Conservation (phyloP, 2,797 vertebrate species). For the Crocodylus rhombifer region DNA sequence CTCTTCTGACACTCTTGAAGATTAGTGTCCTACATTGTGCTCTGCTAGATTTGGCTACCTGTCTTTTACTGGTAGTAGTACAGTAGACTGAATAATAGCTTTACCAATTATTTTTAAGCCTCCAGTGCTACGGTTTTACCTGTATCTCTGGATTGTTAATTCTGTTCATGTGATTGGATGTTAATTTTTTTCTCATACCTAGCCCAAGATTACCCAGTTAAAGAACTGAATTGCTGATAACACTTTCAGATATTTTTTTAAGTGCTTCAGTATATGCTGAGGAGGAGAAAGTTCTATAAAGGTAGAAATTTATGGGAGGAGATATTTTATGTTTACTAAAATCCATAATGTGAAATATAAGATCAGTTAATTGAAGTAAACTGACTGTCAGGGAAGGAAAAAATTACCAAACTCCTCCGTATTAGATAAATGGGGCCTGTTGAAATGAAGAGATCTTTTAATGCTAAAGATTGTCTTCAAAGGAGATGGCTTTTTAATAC, state of each 20-base stretch:
- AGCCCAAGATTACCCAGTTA: neutral
- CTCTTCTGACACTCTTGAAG: neutral
- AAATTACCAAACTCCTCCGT: neutral
- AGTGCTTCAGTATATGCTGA: accelerated
- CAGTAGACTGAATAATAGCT: neutral
- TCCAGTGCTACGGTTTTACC: neutral
- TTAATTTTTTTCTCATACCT: neutral
- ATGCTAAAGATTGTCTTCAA: neutral
- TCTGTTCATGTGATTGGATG: neutral
- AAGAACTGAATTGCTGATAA: neutral
- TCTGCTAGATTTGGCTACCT: neutral
- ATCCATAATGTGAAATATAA: neutral
- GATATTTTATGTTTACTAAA: neutral
- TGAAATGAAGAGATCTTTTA: neutral
- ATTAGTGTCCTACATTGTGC: neutral
- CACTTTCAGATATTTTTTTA: neutral
- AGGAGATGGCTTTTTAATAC: neutral
- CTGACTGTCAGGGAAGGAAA: neutral
- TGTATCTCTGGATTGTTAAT: neutral
- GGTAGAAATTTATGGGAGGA: neutral
- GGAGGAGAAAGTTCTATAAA: neutral
- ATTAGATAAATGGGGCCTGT: neutral
- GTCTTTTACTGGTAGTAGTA: neutral
- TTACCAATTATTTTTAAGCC: neutral
- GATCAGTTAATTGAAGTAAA: neutral